These are phyloP conservation scores for Cheilosia scutellata DNA, from an alignment of 2,888 invertebrate genomes.

Conservation along the genomic window DNA sequence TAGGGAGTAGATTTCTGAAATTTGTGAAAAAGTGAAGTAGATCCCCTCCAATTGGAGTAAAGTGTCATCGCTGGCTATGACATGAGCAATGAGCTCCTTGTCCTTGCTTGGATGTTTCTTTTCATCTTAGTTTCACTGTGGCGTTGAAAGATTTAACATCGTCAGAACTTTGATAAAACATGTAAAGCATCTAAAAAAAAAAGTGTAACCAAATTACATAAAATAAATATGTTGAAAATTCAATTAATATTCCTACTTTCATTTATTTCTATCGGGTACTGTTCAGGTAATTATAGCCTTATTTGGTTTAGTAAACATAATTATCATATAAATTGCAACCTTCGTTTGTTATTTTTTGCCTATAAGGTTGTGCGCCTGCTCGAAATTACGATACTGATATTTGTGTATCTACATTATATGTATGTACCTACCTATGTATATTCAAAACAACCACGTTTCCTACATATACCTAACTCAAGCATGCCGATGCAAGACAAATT, in stretches of 20 bases:
- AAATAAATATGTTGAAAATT: slow-evolving; percentile 55
- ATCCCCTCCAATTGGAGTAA: too few species aligned
- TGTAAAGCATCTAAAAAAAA: not conserved
- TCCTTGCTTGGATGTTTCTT: too few species aligned
- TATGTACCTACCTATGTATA: not conserved
- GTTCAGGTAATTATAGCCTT: slow-evolving; percentile 43
- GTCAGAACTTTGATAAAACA: not conserved
- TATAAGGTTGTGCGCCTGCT: slow-evolving; percentile 34
- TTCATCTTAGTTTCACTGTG: too few species aligned
- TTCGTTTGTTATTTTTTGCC: not conserved
- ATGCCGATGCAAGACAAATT: too few species aligned
- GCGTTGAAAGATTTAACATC: too few species aligned
- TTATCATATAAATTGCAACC: not conserved
- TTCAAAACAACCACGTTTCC: not conserved
- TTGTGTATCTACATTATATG: not conserved
- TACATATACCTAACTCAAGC: too few species aligned
- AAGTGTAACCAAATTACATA: not conserved
- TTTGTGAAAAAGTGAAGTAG: too few species aligned
- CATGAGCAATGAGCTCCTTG: too few species aligned
- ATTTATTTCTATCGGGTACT: slow-evolving; percentile 21
- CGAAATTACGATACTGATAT: not conserved
- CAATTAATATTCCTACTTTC: slow-evolving; percentile 44
- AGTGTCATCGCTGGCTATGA: too few species aligned
- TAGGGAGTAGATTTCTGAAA: too few species aligned
- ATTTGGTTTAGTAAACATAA: not conserved